A percentile compares a stretch with the other conserved stretches of the same genome.
phyloP scores from a whole-genome alignment of 2,888 invertebrate genomes.

The Drosophila prostipennis region DNA sequence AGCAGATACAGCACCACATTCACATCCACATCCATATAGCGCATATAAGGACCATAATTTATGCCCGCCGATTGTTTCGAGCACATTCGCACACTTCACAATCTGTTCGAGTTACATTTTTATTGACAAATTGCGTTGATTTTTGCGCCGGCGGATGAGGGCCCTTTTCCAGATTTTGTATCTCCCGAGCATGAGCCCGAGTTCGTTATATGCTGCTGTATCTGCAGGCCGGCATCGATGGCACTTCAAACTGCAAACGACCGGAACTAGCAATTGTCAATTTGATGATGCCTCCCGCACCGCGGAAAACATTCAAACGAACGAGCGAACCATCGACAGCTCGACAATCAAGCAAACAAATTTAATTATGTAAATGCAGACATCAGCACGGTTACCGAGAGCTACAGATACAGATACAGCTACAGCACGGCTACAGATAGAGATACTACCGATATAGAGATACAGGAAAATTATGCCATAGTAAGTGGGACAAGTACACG shows the following conservation, averaged over 20 bases:
- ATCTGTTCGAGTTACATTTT: constrained; percentile 81
- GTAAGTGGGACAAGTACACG: constrained; percentile 57
- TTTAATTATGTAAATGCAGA: constrained; percentile 83
- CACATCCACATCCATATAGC: constrained; percentile 9
- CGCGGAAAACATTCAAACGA: constrained; percentile 33
- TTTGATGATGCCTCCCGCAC: constrained; percentile 73
- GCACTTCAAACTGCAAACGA: constrained; percentile 81
- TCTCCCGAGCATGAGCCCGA: not conserved
- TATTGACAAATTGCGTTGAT: constrained; percentile 84
- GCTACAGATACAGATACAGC: constrained; percentile 8
- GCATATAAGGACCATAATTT: constrained; percentile 64
- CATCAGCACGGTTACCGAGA: constrained; percentile 67
- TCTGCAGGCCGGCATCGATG: constrained; percentile 66
- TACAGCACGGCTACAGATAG: constrained; percentile 17
- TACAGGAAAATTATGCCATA: constrained; percentile 66
- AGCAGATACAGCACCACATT: not conserved
- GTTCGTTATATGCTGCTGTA: not conserved
- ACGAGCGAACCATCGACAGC: constrained; percentile 71
- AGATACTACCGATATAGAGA: constrained; percentile 28
- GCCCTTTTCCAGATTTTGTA: constrained; percentile 27
- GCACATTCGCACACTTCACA: constrained; percentile 80
- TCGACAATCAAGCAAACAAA: constrained; percentile 84
- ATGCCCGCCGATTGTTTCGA: constrained; percentile 77
- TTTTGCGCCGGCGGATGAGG: constrained; percentile 71
- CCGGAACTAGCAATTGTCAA: constrained; percentile 83